phyloP scores from a whole-genome alignment of 2,888 invertebrate species.

The Isoperla grammatica region DNA sequence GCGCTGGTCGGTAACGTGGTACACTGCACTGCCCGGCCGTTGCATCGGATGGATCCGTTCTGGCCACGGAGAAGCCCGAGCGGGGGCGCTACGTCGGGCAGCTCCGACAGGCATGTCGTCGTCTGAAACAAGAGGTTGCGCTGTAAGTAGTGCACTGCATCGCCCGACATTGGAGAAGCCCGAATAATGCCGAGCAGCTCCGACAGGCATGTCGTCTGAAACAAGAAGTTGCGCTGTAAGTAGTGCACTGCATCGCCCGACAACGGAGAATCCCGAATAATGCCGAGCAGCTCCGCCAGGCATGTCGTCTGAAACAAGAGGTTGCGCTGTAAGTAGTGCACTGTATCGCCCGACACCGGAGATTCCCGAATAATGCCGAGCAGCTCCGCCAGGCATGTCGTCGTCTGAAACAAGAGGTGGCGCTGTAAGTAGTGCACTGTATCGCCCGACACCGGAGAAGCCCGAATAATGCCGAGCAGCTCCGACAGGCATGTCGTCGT shows the following conservation, averaged over 20 bases:
- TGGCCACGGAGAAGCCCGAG: slow-evolving; percentile 26
- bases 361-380: slow-evolving; percentile 41
- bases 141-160: too few relatives aligned
- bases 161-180: too few relatives aligned
- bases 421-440: too few relatives aligned
- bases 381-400: slow-evolving; percentile 45
- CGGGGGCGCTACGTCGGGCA: slow-evolving; percentile 44
- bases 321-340: too few relatives aligned
- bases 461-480: slow-evolving; percentile 44
- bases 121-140: slow-evolving; percentile 33
- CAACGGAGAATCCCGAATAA: slow-evolving; percentile 37
- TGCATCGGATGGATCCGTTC: slow-evolving; percentile 36
- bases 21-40: slow-evolving; percentile 39
- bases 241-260: too few relatives aligned
- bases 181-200: slow-evolving; percentile 45
- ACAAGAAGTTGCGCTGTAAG: too few relatives aligned
- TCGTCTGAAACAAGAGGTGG: too few relatives aligned
- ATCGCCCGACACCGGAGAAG: too few relatives aligned
- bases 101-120: slow-evolving; percentile 48
- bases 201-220: slow-evolving; percentile 41
- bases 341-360: too few relatives aligned
- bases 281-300: slow-evolving; percentile 47
- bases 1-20: slow-evolving; percentile 30
- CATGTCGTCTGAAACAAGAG: slow-evolving; percentile 33
- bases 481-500: slow-evolving; percentile 48